Evolutionary conservation across 2,797 vertebrate species (phyloP).

Genomic region (Microctenopoma stevenorrisi): DNA sequence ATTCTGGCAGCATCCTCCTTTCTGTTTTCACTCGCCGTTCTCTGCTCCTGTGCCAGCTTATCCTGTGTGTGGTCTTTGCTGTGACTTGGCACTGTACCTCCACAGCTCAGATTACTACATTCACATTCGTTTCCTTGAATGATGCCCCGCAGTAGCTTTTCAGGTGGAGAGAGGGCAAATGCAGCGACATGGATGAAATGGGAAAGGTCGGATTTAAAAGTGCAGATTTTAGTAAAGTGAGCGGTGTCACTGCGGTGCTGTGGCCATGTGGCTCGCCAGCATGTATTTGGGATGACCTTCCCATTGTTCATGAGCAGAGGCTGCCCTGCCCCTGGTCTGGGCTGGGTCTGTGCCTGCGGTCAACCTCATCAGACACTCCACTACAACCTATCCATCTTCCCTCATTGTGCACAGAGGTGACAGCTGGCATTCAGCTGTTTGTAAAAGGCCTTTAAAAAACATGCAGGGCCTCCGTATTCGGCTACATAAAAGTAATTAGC

Average conservation of each 20-base stretch:
- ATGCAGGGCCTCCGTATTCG: conserved; percentile 89
- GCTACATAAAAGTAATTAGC: conserved; percentile 99
- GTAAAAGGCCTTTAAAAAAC: conserved; percentile 91
- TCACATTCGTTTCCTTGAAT: conserved; percentile 61
- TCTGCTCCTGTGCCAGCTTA: conserved; percentile 81
- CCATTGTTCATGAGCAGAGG: conserved; percentile 70
- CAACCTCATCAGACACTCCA: conserved; percentile 78
- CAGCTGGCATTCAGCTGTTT: conserved; percentile 97
- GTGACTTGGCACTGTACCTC: conserved; percentile 79
- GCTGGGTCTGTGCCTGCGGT: conserved; percentile 70
- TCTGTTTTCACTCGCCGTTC: conserved; percentile 79
- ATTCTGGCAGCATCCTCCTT: conserved; percentile 79
- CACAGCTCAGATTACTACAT: conserved; percentile 75
- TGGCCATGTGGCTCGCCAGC: conserved; percentile 52
- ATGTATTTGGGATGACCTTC: conserved; percentile 78
- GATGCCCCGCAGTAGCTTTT: conserved; percentile 35
- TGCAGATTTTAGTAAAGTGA: conserved; percentile 63
- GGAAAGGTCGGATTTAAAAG: conserved; percentile 66
- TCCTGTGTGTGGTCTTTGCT: conserved; percentile 83
- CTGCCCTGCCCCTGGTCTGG: conserved; percentile 68
- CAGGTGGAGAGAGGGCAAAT: conserved; percentile 56
- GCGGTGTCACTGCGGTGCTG: conserved; percentile 52
- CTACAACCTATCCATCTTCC: conserved; percentile 84
- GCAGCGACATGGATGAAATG: conserved; percentile 42
- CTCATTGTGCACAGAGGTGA: conserved; percentile 86